Evolutionary conservation across 2,797 vertebrate species (phyloP), one percentile per base, ranked within the genome.

Genomic region (Amblyraja radiata): DNA sequence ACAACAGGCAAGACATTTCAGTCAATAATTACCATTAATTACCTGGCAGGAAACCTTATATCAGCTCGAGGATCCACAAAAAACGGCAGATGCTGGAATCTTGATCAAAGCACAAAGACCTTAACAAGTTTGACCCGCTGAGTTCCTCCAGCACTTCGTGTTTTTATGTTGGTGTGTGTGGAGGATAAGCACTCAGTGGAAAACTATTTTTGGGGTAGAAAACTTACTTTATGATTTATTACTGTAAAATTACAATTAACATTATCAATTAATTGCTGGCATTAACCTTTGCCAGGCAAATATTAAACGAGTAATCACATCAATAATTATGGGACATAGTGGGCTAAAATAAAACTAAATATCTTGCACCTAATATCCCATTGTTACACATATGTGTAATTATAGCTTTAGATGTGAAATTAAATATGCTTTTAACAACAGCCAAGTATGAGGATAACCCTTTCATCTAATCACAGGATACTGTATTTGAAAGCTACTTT

Each of bases 241-340:
- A 76, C 23, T 58, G 23, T 46, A 54, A 91, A 74, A 25, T 92
- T n/a, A 13, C 23, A 92, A 74, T 92, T 76, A 76, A 21, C 90
- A 16, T 71, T 58, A 25, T 92, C 23, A 92, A 92, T 76, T 92
- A 58, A 92, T 76, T 92, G 39, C 71, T 74, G 68, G 46, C 25
- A 23, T 54, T 92, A 92, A 92, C 92, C 71, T 74, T 76, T 92
- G 68, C 71, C 73, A 76, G 39, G 11, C 71, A 92, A 54, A 71
- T 58, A 92, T 39, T 92, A 92, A 92, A 92, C n/a, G 4, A 92
- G 46, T 76, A 76, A 92, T 92, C 76, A 92, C 46, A 92, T 92
- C 71, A 92, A 58, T 92, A 76, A 92, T 92, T 92, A 92, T 54
- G 23, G 23, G 90, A 16, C 25, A 1, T 74, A 92, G 76, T 92